Conservation (phyloP, 2,113 vertebrate species). For the Parotia lawesii region DNA sequence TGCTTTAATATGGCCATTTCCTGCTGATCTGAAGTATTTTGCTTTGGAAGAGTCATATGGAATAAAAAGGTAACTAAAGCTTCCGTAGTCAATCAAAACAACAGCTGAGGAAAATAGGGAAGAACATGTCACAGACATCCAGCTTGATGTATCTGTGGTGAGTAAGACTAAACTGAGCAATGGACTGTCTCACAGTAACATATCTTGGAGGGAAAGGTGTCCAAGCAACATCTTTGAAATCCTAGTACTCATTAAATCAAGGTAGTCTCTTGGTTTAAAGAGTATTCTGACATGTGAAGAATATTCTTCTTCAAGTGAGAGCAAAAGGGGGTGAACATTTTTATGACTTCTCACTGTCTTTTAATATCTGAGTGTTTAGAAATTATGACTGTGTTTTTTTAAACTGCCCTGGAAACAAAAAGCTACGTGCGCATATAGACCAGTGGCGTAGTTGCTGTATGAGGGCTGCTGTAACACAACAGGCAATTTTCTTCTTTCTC, state of each 20-base stretch:
- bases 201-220: neutral
- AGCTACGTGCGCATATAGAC: fast-evolving
- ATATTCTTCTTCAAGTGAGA: neutral
- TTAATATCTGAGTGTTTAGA: neutral
- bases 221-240: neutral
- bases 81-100: neutral
- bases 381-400: neutral
- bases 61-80: neutral
- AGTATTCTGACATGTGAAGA: neutral
- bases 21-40: neutral
- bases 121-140: neutral
- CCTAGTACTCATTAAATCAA: neutral
- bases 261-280: neutral
- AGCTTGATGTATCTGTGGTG: neutral
- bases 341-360: neutral
- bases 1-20: neutral
- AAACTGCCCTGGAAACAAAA: neutral
- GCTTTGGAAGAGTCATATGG: fast-evolving
- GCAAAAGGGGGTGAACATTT: neutral
- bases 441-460: neutral
- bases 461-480: fast-evolving
- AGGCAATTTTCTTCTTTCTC: neutral
- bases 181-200: neutral
- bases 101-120: neutral
- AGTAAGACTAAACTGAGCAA: neutral